These are phyloP conservation scores for Diabrotica virgifera DNA, from an alignment of 1,140 invertebrate species.

Conservation along the genomic window DNA sequence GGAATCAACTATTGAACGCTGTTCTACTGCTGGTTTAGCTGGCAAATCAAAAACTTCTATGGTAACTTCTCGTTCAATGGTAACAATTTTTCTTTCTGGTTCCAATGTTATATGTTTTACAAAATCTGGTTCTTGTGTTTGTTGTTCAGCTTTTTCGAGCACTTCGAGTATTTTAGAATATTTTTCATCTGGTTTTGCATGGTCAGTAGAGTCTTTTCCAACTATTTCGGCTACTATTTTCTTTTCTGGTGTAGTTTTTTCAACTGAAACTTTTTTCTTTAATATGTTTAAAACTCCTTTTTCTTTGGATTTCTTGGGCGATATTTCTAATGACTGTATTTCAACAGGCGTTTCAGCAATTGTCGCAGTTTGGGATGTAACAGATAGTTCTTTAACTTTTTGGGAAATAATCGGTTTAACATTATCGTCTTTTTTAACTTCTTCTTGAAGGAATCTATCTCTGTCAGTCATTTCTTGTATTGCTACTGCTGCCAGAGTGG, in stretches of 20 bases:
- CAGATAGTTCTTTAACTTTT: no score
- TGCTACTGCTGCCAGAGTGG: no score
- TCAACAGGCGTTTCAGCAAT: background rate
- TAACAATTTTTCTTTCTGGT: slow-evolving; percentile 11
- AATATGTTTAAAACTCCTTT: no score
- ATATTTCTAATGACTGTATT: background rate
- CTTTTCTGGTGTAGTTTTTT: background rate
- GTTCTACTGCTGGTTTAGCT: background rate
- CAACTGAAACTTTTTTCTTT: background rate
- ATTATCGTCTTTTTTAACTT: no score
- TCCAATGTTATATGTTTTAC: slow-evolving; percentile 20
- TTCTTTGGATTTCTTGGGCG: no score
- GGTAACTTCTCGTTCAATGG: slow-evolving; percentile 6
- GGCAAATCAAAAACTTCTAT: background rate
- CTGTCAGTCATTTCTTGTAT: no score
- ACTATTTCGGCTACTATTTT: background rate
- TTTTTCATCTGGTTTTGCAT: background rate
- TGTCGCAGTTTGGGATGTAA: no score
- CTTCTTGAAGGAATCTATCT: no score
- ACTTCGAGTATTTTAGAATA: slow-evolving; percentile 1
- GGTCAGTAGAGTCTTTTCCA: background rate
- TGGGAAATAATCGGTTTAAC: no score
- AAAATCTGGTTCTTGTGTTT: background rate
- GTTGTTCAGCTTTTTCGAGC: background rate
- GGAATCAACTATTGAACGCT: slow-evolving; percentile 6